Base-by-base conservation (phyloP, 2,888 invertebrate species). In the Cerastoderma edule region DNA sequence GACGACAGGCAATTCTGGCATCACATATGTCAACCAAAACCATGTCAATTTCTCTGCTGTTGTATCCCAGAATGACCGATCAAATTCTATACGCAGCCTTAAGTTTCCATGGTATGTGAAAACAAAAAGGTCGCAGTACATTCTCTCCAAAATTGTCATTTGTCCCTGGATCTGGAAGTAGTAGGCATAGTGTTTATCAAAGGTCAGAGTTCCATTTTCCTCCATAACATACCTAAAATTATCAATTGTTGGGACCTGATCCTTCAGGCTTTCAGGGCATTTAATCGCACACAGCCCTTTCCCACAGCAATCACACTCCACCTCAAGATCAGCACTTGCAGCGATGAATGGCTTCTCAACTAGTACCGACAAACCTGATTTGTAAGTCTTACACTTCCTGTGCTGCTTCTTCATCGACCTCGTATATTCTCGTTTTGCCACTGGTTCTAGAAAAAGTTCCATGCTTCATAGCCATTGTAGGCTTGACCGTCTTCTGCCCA, bases 381-480 rank as follows among this genome's bases (percentile, higher is more conserved):
- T 63, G n/a, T 19, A 46, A 1, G 57, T 2, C n/a, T 53, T 54
- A 30, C 75, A 75, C 28, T 70, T 60, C 35, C 66, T 67, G 32
- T 79, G 79, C 8, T n/a, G 46, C 19, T 56, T 66, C 33, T 39
- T 54, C 69, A 67, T 67, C n/a, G n/a, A n/a, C 19, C 56, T 39
- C 10, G 19, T 33, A 30, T 79, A 79, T 0, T 13, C 22, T 22
- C 53, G 56, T 33, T 75, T 79, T 1, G 75, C 75, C 28, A 32
- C n/a, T 19, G 69, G 67, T 50, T 75, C 75, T 30, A 75, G 10
- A 1, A 69, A 75, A 19, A 75, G n/a, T 39, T 13, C 79, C 75
- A 70, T 79, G 72, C 39, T 79, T 79, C 79, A 79, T 79, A 30
- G 75, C 79, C 24, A 48, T 30, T 19, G 72, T 80, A 35, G n/a